A percentile compares a stretch with the other conserved stretches of the same genome.
Conservation (phyloP, 2,113 vertebrate genomes). For the Glaucomys volans region DNA sequence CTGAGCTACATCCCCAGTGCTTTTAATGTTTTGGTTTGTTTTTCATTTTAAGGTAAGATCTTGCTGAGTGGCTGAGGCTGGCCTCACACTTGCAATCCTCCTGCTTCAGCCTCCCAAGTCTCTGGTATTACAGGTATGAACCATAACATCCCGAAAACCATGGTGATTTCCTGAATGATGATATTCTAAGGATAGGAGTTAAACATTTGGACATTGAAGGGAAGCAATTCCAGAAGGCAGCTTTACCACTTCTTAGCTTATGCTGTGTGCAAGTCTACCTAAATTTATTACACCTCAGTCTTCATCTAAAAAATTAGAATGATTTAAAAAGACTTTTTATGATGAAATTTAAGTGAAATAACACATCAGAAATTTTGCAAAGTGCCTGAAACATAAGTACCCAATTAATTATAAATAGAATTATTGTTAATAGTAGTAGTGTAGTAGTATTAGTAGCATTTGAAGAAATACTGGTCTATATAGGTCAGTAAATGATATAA, state of each 20-base stretch:
- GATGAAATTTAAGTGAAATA: conserved; percentile 28
- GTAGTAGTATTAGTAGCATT: neutral
- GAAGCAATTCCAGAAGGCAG: neutral
- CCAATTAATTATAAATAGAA: neutral
- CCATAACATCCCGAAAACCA: neutral
- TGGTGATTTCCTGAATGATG: neutral
- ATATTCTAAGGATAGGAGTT: neutral
- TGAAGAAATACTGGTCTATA: neutral
- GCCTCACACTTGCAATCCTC: too few relatives aligned
- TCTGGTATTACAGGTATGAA: too few relatives aligned
- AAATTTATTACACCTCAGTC: neutral
- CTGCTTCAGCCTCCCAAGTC: too few relatives aligned
- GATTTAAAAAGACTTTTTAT: neutral
- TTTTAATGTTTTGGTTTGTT: too few relatives aligned
- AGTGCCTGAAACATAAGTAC: neutral
- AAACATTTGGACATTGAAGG: neutral
- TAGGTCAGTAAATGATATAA: neutral
- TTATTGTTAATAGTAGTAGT: neutral
- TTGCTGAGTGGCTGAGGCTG: too few relatives aligned
- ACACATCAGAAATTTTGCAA: neutral
- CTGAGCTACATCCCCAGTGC: too few relatives aligned
- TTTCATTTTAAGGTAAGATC: too few relatives aligned
- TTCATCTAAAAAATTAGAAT: conserved; percentile 3
- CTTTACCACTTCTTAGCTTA: neutral
- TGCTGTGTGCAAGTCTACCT: neutral